Percentiles rank a stretch among this genome's conserved stretches.
Evolutionary conservation across 2,888 invertebrate species (phyloP).

Genomic region (Antheraea assamensis): DNA sequence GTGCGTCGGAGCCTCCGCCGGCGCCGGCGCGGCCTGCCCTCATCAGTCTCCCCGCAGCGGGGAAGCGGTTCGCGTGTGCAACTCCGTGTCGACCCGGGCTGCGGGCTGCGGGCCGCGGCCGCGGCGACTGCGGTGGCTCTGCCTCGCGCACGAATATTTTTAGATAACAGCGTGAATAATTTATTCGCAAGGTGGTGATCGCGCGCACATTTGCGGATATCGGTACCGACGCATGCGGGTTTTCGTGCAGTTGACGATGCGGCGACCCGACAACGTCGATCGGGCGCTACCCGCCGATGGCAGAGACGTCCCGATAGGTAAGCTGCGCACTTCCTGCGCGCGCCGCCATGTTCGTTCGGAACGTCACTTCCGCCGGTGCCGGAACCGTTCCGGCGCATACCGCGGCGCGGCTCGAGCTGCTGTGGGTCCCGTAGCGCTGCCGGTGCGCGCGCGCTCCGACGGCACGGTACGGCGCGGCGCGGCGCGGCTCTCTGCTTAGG

Average conservation of each 20-base stretch:
- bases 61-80: constrained; percentile 78
- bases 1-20: constrained; percentile 77
- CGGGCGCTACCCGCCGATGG: constrained; percentile 57
- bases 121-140: constrained; percentile 54
- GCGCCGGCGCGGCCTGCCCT: constrained; percentile 78
- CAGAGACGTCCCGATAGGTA: constrained; percentile 79
- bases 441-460: constrained; percentile 52
- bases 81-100: constrained; percentile 61
- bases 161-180: constrained; percentile 81
- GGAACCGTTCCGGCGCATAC: constrained; percentile 47
- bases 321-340: constrained; percentile 82
- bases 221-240: constrained; percentile 71
- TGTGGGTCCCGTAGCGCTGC: constrained; percentile 55
- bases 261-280: constrained; percentile 37
- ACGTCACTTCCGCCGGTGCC: constrained; percentile 78
- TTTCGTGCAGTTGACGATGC: constrained; percentile 52
- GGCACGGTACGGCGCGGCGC: constrained; percentile 31
- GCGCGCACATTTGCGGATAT: constrained; percentile 77
- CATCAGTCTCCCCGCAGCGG: constrained; percentile 81
- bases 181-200: constrained; percentile 79
- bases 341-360: constrained; percentile 79
- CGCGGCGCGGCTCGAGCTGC: constrained; percentile 47
- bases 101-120: constrained; percentile 56
- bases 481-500: constrained; percentile 45
- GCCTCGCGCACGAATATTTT: constrained; percentile 78